Conservation (phyloP, 2,888 invertebrate species). For the Frankliniella intonsa region DNA sequence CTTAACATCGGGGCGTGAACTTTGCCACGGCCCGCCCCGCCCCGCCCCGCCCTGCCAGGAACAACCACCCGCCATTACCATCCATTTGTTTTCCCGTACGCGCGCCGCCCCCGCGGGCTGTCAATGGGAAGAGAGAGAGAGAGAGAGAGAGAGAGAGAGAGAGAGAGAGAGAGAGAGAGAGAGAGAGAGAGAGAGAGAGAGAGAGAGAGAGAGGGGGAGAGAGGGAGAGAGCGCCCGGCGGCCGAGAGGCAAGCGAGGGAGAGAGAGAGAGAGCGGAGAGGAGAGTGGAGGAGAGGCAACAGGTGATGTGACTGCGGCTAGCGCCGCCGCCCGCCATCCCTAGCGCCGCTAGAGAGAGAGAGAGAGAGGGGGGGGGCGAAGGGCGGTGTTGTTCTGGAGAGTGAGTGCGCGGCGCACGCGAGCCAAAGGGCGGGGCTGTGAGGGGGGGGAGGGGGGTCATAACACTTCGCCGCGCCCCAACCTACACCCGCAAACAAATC, state of each 20-base stretch:
- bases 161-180: background rate
- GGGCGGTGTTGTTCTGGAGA: background rate
- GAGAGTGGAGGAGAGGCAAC: background rate
- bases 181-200: background rate
- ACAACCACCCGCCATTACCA: background rate
- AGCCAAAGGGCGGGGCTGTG: background rate
- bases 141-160: background rate
- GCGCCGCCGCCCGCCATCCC: background rate
- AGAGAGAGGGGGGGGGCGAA: background rate
- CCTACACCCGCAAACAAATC: too few relatives aligned
- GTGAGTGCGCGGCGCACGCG: background rate
- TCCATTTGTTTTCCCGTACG: background rate
- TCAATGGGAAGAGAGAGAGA: background rate
- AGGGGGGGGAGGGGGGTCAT: background rate
- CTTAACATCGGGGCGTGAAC: too few relatives aligned
- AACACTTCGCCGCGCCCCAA: too few relatives aligned
- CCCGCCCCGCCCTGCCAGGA: background rate
- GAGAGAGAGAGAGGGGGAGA: background rate
- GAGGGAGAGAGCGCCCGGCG: background rate
- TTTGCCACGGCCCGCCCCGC: background rate
- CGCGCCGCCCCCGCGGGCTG: background rate
- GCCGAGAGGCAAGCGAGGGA: background rate
- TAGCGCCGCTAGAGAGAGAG: background rate
- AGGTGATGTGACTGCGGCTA: conserved; percentile 9
- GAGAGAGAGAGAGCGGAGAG: background rate